Evolutionary conservation across 1,140 invertebrate genomes (phyloP).

Genomic region (Drosophila nebulosa): DNA sequence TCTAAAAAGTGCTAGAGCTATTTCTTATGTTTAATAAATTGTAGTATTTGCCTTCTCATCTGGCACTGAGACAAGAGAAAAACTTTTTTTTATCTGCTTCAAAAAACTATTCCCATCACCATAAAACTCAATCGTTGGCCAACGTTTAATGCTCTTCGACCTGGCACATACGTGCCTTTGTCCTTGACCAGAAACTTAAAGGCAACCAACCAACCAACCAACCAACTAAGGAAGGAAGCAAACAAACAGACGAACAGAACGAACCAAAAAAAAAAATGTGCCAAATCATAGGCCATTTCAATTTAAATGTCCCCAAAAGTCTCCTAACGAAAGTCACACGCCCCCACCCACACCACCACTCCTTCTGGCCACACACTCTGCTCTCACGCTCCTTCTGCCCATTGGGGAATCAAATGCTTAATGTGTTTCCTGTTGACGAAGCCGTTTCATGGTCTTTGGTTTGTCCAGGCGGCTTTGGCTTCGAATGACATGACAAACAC

Average conservation of each 20-base stretch:
- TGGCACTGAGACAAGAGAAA: constrained; percentile 8
- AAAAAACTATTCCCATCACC: constrained; percentile 39
- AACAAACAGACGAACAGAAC: not conserved
- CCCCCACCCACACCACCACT: constrained; percentile 18
- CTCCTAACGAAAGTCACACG: constrained; percentile 17
- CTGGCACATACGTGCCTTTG: constrained; percentile 33
- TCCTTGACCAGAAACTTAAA: constrained; percentile 41
- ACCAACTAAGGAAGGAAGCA: too few species aligned
- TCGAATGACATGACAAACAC: constrained; percentile 74
- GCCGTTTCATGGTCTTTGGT: constrained; percentile 32
- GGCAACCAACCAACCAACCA: too few species aligned
- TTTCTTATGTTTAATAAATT: not conserved
- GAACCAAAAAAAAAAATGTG: constrained; percentile 34
- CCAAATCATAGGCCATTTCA: constrained; percentile 62
- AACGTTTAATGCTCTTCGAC: constrained; percentile 23
- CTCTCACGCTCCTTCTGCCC: not conserved
- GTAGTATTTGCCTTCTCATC: constrained; percentile 15
- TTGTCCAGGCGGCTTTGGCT: constrained; percentile 52
- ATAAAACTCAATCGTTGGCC: constrained; percentile 34
- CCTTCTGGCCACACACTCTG: constrained; percentile 2
- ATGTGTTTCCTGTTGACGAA: constrained; percentile 73
- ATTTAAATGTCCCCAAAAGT: constrained; percentile 54
- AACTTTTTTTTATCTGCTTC: constrained; percentile 44
- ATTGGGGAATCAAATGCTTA: constrained; percentile 47
- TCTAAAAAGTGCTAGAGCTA: not conserved